Percentiles rank a stretch among this genome's conserved stretches.
Conservation (phyloP, 2,888 invertebrate genomes). For the Smittia aterrima region DNA sequence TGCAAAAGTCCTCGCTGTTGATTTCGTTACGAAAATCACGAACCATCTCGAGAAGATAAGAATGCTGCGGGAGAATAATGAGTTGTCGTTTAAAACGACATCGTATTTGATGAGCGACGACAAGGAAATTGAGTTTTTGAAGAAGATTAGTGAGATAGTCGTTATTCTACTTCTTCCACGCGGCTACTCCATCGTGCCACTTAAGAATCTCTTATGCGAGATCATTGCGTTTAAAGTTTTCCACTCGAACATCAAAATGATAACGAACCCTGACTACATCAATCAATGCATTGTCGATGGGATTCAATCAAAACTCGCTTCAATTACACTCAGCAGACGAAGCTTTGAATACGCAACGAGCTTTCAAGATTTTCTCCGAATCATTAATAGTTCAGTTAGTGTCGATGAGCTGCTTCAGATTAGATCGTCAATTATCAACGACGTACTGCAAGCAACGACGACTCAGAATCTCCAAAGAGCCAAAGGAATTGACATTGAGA, state of each 20-base stretch:
- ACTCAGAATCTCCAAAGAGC: conserved; percentile 85
- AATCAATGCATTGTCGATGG: conserved; percentile 83
- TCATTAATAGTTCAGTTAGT: conserved; percentile 77
- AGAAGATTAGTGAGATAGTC: conserved; percentile 78
- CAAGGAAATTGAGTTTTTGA: conserved; percentile 75
- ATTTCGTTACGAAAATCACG: conserved; percentile 76
- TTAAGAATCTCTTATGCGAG: conserved; percentile 78
- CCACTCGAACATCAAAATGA: conserved; percentile 75
- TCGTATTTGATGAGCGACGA: conserved; percentile 72
- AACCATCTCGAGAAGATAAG: conserved; percentile 83
- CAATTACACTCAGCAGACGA: conserved; percentile 73
- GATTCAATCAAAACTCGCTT: conserved; percentile 75
- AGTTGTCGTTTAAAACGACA: conserved; percentile 55
- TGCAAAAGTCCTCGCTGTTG: conserved; percentile 77
- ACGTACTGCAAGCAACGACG: conserved; percentile 91
- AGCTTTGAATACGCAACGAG: conserved; percentile 86
- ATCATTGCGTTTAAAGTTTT: conserved; percentile 75
- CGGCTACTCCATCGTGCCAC: conserved; percentile 74
- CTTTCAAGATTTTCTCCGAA: conserved; percentile 83
- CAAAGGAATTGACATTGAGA: conserved; percentile 73
- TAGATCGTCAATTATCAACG: conserved; percentile 81
- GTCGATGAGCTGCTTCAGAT: conserved; percentile 80
- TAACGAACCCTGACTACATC: conserved; percentile 89
- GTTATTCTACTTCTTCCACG: conserved; percentile 78
- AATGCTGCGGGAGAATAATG: conserved; percentile 63